Percentiles rank a stretch among this genome's conserved stretches.
phyloP scores from a whole-genome alignment of 2,888 invertebrate species.

The Lutraria lutraria region DNA sequence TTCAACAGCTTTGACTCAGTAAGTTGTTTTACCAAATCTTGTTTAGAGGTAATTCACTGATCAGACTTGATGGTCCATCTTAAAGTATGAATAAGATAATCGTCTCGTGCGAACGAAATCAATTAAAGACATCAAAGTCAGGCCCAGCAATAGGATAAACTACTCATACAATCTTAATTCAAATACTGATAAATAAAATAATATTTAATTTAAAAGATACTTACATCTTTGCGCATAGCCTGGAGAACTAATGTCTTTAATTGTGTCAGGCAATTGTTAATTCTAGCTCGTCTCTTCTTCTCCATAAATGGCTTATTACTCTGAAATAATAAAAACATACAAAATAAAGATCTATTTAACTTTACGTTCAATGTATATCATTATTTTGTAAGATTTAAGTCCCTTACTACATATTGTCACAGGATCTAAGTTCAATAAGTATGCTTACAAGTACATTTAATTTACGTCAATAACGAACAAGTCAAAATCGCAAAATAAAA shows the following conservation, averaged over 20 bases:
- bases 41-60: neutral
- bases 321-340: constrained; percentile 73
- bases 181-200: neutral
- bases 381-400: neutral
- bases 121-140: constrained; percentile 3
- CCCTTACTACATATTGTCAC: neutral
- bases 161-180: neutral
- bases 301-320: constrained; percentile 86
- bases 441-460: neutral
- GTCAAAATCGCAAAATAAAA: neutral
- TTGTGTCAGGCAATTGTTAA: constrained; percentile 84
- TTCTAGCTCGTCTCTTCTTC: constrained; percentile 83
- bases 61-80: neutral
- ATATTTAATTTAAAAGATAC: constrained; percentile 56
- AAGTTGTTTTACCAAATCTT: neutral
- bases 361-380: neutral
- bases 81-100: neutral
- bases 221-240: constrained; percentile 86
- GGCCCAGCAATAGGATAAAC: neutral
- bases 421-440: neutral
- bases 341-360: neutral
- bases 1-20: neutral
- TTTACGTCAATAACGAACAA: too few species aligned
- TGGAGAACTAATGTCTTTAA: constrained; percentile 84
- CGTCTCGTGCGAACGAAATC: neutral